These are phyloP conservation scores for Gonioctena quinquepunctata DNA, from an alignment of 1,140 invertebrate genomes.

Conservation along the genomic window DNA sequence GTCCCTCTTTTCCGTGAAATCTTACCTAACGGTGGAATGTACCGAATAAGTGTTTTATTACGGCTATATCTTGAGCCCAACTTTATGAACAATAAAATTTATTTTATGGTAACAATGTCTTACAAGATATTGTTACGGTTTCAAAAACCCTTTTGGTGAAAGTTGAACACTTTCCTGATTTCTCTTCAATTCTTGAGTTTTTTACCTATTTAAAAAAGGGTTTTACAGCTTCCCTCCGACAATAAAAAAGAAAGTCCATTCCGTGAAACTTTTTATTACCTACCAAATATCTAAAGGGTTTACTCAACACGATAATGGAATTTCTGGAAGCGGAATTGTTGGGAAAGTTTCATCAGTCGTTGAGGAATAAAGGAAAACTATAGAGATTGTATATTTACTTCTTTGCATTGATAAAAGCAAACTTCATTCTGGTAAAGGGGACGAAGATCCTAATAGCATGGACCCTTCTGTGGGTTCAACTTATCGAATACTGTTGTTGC, in stretches of 20 bases:
- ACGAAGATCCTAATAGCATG: too few species aligned
- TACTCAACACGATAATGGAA: slow-evolving; percentile 16
- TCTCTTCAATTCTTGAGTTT: slow-evolving; percentile 20
- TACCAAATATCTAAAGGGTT: slow-evolving; percentile 21
- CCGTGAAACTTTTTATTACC: slow-evolving; percentile 18
- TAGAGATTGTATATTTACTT: neutral
- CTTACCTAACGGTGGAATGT: neutral
- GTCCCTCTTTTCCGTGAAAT: neutral
- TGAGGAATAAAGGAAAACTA: neutral
- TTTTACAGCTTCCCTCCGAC: slow-evolving; percentile 27
- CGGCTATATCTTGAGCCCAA: neutral
- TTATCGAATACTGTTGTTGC: too few species aligned
- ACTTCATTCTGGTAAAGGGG: too few species aligned
- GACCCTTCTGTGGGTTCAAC: too few species aligned
- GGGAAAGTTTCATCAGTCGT: slow-evolving; percentile 15
- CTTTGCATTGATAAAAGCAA: too few species aligned
- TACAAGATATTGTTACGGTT: neutral
- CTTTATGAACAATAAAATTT: neutral
- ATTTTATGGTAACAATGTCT: neutral
- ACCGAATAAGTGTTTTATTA: neutral
- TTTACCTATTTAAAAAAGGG: slow-evolving; percentile 35
- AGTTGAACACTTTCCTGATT: slow-evolving; percentile 30
- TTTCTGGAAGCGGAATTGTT: slow-evolving; percentile 13
- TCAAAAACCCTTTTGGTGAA: slow-evolving; percentile 23
- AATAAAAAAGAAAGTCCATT: slow-evolving; percentile 34